Base-by-base conservation (phyloP, 2,888 invertebrate genomes). In the Amphipoea lucens region DNA sequence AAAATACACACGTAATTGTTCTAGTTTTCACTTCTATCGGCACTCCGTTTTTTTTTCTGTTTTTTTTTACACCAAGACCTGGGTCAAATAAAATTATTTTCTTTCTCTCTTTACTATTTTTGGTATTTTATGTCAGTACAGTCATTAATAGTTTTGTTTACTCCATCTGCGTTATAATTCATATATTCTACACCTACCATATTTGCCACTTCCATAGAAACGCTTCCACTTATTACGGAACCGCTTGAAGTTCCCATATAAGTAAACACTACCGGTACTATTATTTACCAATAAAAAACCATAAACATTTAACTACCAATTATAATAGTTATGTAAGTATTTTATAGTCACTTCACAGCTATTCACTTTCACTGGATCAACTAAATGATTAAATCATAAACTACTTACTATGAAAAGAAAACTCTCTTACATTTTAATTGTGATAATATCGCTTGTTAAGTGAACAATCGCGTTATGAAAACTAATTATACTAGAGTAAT, bases 291-390 rank as follows among this genome's bases (percentile, higher is more conserved):
- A 42, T 36, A n/a, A 68, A 66, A 77, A 42, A 75, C 51, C 73
- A 67, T 70, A 66, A 65, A 62, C 6, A 63, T 42, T n/a, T 48
- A 73, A 62, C 76, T 23, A 57, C 12, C 65, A 48, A 48, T 72
- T 57, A 29, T 72, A 65, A 45, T 23, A 68, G 68, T 1, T 63
- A 76, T 40, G 5, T 12, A 67, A 29, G 36, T 54, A n/a, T 45
- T 60, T 23, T 51, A 20, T 78, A 60, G 74, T 70, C 23, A 78
- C 66, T 78, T 85, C 40, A 77, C 36, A 83, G 57, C 74, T 67
- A 69, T 72, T 74, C 65, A 84, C 85, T 85, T 85, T 86, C 87
- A 78, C 81, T 66, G 68, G 74, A 78, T 78, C 45, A 75, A 73
- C 14, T 65, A 63, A 66, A 54, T 62, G 87, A 87, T 86, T 57